Evolutionary conservation across 92 coral and sea anemone species (phyloP).

Genomic region (Muricea muricata): DNA sequence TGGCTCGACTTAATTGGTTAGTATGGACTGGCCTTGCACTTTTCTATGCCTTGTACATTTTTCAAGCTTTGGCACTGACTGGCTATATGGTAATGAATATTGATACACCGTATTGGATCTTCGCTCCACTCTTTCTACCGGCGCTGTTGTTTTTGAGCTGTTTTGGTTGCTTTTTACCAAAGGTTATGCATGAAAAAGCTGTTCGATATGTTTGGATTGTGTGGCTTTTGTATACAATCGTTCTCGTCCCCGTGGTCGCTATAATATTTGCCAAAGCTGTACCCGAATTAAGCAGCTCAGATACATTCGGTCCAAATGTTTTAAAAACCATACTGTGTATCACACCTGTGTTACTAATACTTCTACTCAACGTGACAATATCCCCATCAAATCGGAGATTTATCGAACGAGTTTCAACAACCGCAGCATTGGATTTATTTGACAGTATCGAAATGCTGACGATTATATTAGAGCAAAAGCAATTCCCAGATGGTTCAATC

Average conservation of each 20-base stretch:
- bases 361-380: conserved; percentile 64
- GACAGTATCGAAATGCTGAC: conserved; percentile 44
- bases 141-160: not conserved
- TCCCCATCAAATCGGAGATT: conserved; percentile 39
- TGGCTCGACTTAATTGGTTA: conserved; percentile 5
- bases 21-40: conserved; percentile 5
- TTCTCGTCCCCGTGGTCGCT: conserved; percentile 27
- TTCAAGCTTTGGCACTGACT: conserved; percentile 8
- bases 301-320: conserved; percentile 71
- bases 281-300: conserved; percentile 36
- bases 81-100: conserved; percentile 20
- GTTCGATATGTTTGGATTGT: conserved; percentile 45
- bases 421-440: conserved; percentile 21
- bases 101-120: not conserved
- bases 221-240: conserved; percentile 32
- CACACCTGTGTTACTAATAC: conserved; percentile 66
- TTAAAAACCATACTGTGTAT: conserved; percentile 70
- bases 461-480: conserved; percentile 15
- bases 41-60: not conserved
- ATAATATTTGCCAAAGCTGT: conserved; percentile 39
- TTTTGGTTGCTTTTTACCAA: conserved; percentile 1
- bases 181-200: conserved; percentile 7
- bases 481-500: not conserved
- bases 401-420: conserved; percentile 11
- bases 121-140: not conserved